Evolutionary conservation across 2,888 invertebrate genomes (phyloP).

Genomic region (Dyspetes luteomarginatus): DNA sequence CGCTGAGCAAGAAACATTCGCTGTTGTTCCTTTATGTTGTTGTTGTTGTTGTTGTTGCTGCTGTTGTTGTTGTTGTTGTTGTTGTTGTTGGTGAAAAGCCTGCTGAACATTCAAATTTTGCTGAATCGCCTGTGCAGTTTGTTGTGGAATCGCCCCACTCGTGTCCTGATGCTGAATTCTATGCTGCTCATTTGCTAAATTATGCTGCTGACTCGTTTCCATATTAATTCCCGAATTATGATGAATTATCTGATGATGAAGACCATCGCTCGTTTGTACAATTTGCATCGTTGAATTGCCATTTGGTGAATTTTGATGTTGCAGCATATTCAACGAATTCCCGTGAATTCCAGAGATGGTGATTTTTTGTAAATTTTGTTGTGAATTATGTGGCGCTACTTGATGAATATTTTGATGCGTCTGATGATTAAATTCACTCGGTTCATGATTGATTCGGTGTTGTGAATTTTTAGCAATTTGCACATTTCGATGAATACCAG

Average conservation of each 20-base stretch:
- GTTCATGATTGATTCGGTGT: conserved; percentile 73
- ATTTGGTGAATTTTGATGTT: conserved; percentile 77
- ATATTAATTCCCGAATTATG: conserved; percentile 67
- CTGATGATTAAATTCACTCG: conserved; percentile 73
- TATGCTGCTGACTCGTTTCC: conserved; percentile 75
- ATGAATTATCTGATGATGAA: conserved; percentile 64
- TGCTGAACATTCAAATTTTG: conserved; percentile 73
- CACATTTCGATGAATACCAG: conserved; percentile 72
- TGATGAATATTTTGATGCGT: conserved; percentile 80
- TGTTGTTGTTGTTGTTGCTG: conserved; percentile 60
- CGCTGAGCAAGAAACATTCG: conserved; percentile 57
- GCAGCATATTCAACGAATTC: conserved; percentile 73
- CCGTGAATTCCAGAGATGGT: conserved; percentile 70
- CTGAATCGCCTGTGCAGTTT: conserved; percentile 69
- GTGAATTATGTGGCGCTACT: conserved; percentile 78
- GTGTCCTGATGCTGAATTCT: conserved; percentile 71
- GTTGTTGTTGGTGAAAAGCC: conserved; percentile 70
- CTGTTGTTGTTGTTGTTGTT: conserved; percentile 69
- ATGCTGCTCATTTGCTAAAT: conserved; percentile 70
- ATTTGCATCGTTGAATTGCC: conserved; percentile 66
- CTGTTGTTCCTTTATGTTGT: conserved; percentile 66
- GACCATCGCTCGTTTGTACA: conserved; percentile 65
- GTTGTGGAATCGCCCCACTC: conserved; percentile 57
- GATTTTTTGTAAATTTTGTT: conserved; percentile 79
- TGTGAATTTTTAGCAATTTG: conserved; percentile 75